Conservation (phyloP, 2,888 invertebrate genomes). For the Lampropteryx suffumata region DNA sequence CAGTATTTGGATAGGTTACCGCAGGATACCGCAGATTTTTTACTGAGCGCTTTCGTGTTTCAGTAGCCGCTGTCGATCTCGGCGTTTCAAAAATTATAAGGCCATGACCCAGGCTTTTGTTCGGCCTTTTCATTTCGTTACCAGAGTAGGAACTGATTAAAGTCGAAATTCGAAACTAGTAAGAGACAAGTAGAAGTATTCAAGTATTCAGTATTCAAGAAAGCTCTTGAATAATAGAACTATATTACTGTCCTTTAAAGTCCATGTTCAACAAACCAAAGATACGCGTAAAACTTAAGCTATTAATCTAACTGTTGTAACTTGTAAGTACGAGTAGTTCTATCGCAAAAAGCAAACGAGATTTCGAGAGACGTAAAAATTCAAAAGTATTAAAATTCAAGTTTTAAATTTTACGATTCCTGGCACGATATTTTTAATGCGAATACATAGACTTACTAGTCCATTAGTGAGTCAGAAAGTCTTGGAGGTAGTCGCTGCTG, state of each 20-base stretch:
- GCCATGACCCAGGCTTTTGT: too few relatives aligned
- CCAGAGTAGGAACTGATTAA: too few relatives aligned
- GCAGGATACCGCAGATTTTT: too few relatives aligned
- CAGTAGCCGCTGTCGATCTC: too few relatives aligned
- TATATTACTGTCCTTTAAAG: not conserved
- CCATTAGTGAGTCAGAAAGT: slow-evolving; percentile 65
- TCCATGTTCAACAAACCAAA: slow-evolving; percentile 4
- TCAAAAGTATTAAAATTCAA: slow-evolving; percentile 43
- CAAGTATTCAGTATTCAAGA: not conserved
- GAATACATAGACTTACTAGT: slow-evolving; percentile 49
- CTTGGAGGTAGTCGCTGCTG: slow-evolving; percentile 41
- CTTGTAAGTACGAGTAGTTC: too few relatives aligned
- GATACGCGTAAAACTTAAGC: slow-evolving; percentile 17
- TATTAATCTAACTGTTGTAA: slow-evolving; percentile 20
- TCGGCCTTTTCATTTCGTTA: too few relatives aligned
- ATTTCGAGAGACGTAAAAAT: slow-evolving; percentile 39
- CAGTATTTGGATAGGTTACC: too few relatives aligned
- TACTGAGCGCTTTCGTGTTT: too few relatives aligned
- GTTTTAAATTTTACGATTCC: slow-evolving; percentile 42
- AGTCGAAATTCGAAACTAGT: too few relatives aligned
- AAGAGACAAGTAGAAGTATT: too few relatives aligned
- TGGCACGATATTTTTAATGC: slow-evolving; percentile 50
- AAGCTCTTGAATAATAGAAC: not conserved
- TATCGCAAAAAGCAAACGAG: slow-evolving; percentile 19
- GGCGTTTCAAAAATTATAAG: too few relatives aligned